A percentile compares a stretch with the other conserved stretches of the same genome.
These are phyloP conservation scores for Salminus brasiliensis DNA, from an alignment of 2,113 vertebrate species.

Conservation along the genomic window DNA sequence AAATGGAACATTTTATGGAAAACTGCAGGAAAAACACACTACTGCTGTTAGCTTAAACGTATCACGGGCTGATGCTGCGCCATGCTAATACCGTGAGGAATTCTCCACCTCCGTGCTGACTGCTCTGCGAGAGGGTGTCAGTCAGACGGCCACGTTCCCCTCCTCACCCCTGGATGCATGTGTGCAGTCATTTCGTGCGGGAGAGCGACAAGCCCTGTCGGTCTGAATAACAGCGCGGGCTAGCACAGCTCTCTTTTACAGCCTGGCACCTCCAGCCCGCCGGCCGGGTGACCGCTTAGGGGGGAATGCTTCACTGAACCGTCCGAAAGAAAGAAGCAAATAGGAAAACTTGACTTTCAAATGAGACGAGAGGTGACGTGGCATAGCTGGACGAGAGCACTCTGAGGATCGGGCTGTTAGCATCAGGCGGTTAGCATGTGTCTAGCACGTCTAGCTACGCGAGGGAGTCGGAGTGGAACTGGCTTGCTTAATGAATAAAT, in stretches of 20 bases:
- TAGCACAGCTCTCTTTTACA: slow-evolving; percentile 4
- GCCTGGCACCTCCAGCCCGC: not conserved
- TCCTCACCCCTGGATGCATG: slow-evolving; percentile 9
- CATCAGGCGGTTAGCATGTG: not conserved
- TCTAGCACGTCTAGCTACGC: not conserved
- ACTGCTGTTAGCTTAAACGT: not conserved
- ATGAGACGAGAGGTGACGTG: not conserved
- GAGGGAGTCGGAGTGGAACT: not conserved
- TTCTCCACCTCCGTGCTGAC: not conserved
- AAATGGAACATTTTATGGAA: no score
- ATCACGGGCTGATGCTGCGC: not conserved
- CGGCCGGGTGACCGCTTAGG: not conserved
- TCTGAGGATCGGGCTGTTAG: not conserved
- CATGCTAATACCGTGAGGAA: not conserved
- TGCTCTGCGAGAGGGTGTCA: not conserved
- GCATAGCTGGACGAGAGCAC: not conserved
- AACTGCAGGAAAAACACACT: not conserved
- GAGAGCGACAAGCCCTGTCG: slow-evolving; percentile 6
- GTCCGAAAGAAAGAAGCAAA: not conserved
- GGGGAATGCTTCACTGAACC: not conserved
- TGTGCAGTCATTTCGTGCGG: not conserved
- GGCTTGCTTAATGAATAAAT: not conserved
- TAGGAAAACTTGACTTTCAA: not conserved
- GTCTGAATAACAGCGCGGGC: slow-evolving; percentile 17
- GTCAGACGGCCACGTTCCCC: not conserved